phyloP scores from a whole-genome alignment of 2,113 vertebrate species.

The Callocephalon fimbriatum region DNA sequence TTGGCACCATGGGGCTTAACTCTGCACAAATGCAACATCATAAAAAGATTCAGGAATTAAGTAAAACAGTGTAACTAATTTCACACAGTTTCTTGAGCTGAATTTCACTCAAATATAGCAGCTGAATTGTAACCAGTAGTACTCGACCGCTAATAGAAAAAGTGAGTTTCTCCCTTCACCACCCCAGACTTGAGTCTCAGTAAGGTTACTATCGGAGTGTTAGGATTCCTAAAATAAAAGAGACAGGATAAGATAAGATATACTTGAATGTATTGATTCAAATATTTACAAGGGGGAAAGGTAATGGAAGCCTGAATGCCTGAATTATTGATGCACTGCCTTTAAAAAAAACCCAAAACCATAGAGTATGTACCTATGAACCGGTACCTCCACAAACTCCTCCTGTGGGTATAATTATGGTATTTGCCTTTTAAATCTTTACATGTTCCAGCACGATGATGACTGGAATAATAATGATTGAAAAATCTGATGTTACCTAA shows the following conservation, averaged over 20 bases:
- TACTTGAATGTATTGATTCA: background rate
- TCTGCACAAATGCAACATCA: background rate
- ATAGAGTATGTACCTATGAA: background rate
- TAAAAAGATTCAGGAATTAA: background rate
- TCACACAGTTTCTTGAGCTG: background rate
- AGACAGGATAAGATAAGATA: background rate
- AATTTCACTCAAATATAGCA: background rate
- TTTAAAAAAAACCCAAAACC: background rate
- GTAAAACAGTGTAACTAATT: background rate
- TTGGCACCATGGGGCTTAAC: background rate
- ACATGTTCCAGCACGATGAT: constrained; percentile 1
- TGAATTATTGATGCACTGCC: background rate
- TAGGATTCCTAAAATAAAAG: background rate
- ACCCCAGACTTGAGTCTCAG: background rate
- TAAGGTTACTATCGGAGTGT: background rate
- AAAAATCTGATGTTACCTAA: constrained; percentile 42
- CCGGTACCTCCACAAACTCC: background rate
- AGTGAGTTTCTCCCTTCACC: background rate
- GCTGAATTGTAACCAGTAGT: background rate
- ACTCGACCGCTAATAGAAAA: background rate
- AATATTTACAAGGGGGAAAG: background rate
- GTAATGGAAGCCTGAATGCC: background rate
- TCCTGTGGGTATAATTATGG: constrained; percentile 30
- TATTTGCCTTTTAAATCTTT: constrained; percentile 50
- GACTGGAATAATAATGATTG: constrained; percentile 39